Base-by-base conservation (phyloP, 2,113 vertebrate genomes). In the Crotalus tigris region DNA sequence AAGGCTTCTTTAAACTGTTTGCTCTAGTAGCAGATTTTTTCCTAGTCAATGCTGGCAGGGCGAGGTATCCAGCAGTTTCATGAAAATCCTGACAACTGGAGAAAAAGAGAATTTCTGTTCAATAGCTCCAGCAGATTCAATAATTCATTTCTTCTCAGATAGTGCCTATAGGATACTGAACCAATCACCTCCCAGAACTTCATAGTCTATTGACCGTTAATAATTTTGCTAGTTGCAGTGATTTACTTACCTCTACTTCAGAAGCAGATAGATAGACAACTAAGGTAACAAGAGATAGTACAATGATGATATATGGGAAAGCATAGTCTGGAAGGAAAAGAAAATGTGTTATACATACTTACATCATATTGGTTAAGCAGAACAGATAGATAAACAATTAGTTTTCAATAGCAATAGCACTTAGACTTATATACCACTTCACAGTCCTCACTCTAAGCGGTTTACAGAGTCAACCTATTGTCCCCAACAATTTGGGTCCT, bases 231-330 rank as follows among this genome's bases (percentile, higher is more conserved):
- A 81, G 0, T 94, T 2, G 13, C 95, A 92, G 17, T 39, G 0
- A 12, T 91, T 93, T 23, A 94, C 96, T 95, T 97, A 99, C 99
- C 98, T 99, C 99, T 93, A 99, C 99, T 97, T 99, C 99, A 87
- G 99, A 99, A 95, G 99, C 99, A 15, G 99, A 99, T 98, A 99
- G 98, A 97, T 99, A 99, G 2, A 99, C 98, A 91, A 99, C 99
- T 96, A 99, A 96, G 0, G 99, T 99, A 46, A 99, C 98, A 96
- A 99, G 96, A 10, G 99, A 99, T 93, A 99, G 96, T 39, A 99
- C 99, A 96, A 99, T 97, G 87, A 99, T 98, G 95, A 99, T 99
- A 95, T 99, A 99, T 0, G 99, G 99, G 90, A 99, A 99, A 1
- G 99, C 99, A 19, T 99, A 99, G 95, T 99, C 99, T 99, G 95